Conservation (phyloP, 2,888 invertebrate species). For the Tholera decimalis region DNA sequence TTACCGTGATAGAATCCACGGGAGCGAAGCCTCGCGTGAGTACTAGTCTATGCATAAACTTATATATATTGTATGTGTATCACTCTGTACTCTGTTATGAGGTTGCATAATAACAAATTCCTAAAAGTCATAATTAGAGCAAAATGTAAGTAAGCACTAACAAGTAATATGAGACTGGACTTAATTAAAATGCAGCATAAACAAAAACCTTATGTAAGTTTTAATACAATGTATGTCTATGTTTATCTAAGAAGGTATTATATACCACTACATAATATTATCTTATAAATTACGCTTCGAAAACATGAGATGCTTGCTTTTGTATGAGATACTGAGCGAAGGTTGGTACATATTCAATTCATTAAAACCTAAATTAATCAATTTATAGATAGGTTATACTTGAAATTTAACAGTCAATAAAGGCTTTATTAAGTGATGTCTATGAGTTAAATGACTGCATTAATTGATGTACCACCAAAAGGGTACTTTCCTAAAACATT, state of each 20-base stretch:
- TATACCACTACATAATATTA: not conserved
- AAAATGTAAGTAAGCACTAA: not conserved
- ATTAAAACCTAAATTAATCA: no score
- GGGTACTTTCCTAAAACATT: no score
- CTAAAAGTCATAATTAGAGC: not conserved
- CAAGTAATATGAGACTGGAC: not conserved
- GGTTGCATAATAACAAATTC: not conserved
- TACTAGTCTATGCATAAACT: no score
- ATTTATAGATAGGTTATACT: no score
- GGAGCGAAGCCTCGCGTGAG: no score
- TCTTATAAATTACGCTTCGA: not conserved
- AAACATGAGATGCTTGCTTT: not conserved
- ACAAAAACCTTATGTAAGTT: not conserved
- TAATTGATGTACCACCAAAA: not conserved
- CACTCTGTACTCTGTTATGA: not conserved
- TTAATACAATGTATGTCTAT: not conserved
- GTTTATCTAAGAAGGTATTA: not conserved
- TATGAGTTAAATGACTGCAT: not conserved
- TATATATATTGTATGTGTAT: no score
- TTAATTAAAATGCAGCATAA: not conserved
- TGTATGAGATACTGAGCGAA: not conserved
- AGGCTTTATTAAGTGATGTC: no score
- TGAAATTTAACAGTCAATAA: no score
- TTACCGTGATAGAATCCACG: no score
- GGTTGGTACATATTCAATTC: not conserved